Evolutionary conservation across 1,140 invertebrate genomes (phyloP), one percentile per base, ranked within the genome.

Genomic region (Latrodectus geometricus): DNA sequence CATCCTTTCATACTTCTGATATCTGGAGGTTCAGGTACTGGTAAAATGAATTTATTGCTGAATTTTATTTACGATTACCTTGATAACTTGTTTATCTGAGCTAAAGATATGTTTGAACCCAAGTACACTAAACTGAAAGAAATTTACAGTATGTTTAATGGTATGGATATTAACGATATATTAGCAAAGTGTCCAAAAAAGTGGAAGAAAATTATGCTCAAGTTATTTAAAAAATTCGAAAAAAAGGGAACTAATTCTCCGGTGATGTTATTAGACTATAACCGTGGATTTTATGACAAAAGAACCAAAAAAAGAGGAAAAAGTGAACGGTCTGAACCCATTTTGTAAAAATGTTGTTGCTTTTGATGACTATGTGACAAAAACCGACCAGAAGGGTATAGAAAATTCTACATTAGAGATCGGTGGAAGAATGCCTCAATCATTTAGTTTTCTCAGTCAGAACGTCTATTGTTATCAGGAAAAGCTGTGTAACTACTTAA

Each of bases 91-190:
- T 82, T n/a, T 35, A 20, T 83, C 5, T 74, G 52, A 21, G 70
- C 48, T 0, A 83, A 75, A 75, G 70, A 83, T 75, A 54, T 83
- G 12, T 35, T 9, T 15, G 69, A 82, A 82, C 68, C 79, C 70
- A 82, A 73, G 54, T 73, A 82, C 49, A 20, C 23, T 12, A 82
- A 82, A 82, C 21, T 82, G 50, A 21, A 61, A 54, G 69, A 82
- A 17, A 82, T 72, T 17, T 82, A 72, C 21, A 72, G 48, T 7
- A 15, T 54, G n/a, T 82, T 82, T 72, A 12, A 82, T 54, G 65
- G 23, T 9, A 5, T n/a, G n/a, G n/a, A n/a, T n/a, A n/a, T 20
- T 48, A 52, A 54, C 14, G 48, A 70, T 21, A 82, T 82, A n/a
- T n/a, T n/a, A n/a, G n/a, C n/a, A 35, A 70, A 54, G 5, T 23